Evolutionary conservation across 2,797 vertebrate genomes (phyloP).

Genomic region (Coluber constrictor): DNA sequence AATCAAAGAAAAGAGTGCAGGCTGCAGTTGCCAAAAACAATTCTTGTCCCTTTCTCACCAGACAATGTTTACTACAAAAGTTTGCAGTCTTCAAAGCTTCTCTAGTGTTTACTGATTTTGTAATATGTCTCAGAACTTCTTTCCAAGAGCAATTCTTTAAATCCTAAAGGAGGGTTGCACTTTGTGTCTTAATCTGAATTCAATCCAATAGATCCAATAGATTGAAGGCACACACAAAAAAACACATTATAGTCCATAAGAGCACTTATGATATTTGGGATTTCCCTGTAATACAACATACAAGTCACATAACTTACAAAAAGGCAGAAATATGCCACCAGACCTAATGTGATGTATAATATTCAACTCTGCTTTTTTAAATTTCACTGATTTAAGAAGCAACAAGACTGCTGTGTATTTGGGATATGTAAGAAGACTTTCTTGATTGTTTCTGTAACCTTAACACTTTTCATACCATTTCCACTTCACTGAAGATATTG

Average conservation of each 20-base stretch:
- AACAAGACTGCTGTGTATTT: background rate
- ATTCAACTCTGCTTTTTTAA: background rate
- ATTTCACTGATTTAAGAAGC: background rate
- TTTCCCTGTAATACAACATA: background rate
- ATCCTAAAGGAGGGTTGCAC: background rate
- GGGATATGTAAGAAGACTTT: background rate
- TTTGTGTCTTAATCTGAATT: background rate
- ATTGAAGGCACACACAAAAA: background rate
- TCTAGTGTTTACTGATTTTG: background rate
- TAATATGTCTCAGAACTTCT: background rate
- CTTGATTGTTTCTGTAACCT: background rate
- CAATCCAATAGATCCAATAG: background rate
- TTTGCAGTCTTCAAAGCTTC: background rate
- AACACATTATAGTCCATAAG: background rate
- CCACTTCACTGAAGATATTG: background rate
- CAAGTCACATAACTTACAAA: background rate
- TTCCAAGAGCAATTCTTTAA: background rate
- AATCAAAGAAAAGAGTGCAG: background rate
- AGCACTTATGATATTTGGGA: background rate
- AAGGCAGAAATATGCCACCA: background rate
- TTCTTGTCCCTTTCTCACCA: background rate
- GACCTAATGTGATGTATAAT: background rate
- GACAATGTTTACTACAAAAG: background rate
- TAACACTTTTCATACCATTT: background rate
- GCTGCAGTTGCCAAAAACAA: background rate